Evolutionary conservation across 2,113 vertebrate species (phyloP).

Genomic region (Chelonoidis abingdonii): DNA sequence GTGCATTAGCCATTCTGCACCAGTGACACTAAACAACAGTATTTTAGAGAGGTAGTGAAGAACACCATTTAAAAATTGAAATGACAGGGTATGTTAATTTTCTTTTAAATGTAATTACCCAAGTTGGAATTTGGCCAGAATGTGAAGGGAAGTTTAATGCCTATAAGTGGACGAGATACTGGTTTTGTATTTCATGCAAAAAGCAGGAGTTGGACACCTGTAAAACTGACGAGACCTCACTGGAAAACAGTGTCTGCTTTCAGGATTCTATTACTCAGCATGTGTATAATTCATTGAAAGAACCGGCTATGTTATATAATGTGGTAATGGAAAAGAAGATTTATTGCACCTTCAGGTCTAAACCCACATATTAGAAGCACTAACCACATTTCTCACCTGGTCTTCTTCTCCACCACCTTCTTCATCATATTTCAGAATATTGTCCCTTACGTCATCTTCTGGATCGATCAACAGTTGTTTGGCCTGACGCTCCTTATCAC

Average conservation of each 20-base stretch:
- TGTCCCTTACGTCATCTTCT: constrained; percentile 96
- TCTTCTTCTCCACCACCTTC: constrained; percentile 99
- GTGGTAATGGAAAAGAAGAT: neutral
- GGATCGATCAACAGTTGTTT: constrained; percentile 97
- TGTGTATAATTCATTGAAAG: neutral
- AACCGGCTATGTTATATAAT: neutral
- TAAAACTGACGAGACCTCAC: neutral
- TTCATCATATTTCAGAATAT: constrained; percentile 98
- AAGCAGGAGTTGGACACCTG: neutral
- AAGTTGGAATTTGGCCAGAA: neutral
- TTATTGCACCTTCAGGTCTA: neutral
- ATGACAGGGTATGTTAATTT: neutral
- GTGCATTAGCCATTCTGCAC: neutral
- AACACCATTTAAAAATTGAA: neutral
- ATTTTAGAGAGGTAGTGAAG: neutral
- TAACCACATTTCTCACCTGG: constrained; percentile 83
- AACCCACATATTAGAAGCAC: neutral
- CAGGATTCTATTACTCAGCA: neutral
- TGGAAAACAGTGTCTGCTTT: neutral
- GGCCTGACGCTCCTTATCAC: constrained; percentile 95
- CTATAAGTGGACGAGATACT: neutral
- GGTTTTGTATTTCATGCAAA: neutral
- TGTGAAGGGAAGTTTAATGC: neutral
- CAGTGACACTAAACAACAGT: neutral
- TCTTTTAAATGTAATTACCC: neutral